Base-by-base conservation (phyloP, 1,140 invertebrate species). In the Lepidurus couesii region DNA sequence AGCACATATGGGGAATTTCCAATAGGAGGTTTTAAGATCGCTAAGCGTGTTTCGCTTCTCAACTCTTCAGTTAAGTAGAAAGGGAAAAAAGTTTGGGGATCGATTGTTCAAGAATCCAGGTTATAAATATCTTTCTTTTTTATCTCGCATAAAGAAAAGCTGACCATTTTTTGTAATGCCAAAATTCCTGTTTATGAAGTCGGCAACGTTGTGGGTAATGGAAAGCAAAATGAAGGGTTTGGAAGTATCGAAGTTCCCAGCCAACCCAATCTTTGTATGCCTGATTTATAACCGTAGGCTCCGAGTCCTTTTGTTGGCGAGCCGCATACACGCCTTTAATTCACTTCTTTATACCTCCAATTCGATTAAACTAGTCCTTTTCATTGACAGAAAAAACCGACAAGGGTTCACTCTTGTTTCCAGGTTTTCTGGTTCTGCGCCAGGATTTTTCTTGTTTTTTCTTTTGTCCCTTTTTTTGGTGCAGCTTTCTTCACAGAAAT, bases 11-110 rank as follows among this genome's bases (percentile, higher is more conserved):
- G 53, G 13, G 13, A 65, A 16, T 65, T 65, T 65, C 21, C 53
- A 65, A 65, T 65, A 16, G 53, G 53, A 65, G 53, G 53, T 65
- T 65, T 16, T 65, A 65, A 65, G 53, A 65, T n/a, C 53, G 53
- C 53, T 65, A 65, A 65, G 53, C 53, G 13, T 65, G 53, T 65
- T 65, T 65, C 53, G 16, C 21, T 47, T 65, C 53, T 65, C 53
- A 65, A 65, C 16, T 21, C 34, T 34, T 2, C 53, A n/a, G 53
- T 16, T 65, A 65, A 65, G 53, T 65, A 21, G 53, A 65, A 65
- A 9, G 53, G 4, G 53, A 65, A 21, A 65, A 65, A 47, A 7
- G 45, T 47, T 65, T 65, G n/a, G 13, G 53, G n/a, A n/a, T 65
- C 2, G 34, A 34, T 65, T 16, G 1, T 65, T 65, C 53, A 16